Evolutionary conservation across 2,113 vertebrate species (phyloP).

Genomic region (Oreochromis tanganicae): DNA sequence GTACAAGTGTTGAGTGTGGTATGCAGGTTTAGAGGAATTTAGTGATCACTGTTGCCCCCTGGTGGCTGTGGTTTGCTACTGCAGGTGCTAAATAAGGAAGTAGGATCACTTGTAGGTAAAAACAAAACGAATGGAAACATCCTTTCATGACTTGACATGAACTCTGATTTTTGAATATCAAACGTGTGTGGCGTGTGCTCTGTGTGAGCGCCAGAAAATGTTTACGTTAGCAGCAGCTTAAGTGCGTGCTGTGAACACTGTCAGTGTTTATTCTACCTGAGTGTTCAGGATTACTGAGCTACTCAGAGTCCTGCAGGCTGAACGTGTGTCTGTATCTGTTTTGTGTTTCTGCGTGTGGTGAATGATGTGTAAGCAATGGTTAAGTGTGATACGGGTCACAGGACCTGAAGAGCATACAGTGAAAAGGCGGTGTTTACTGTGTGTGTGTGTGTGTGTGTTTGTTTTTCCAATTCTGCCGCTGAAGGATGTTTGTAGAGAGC

Average conservation of each 20-base stretch:
- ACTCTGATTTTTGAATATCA: neutral
- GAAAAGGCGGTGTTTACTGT: neutral
- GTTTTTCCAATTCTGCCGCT: neutral
- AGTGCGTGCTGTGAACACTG: neutral
- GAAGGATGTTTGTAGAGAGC: neutral
- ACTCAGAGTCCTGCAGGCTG: neutral
- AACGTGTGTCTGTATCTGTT: neutral
- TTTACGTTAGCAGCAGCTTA: neutral
- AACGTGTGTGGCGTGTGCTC: neutral
- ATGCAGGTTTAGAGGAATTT: neutral
- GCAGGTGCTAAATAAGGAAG: neutral
- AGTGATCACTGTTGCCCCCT: conserved; percentile 10
- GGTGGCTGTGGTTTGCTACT: neutral
- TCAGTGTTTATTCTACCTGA: neutral
- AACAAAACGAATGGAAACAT: neutral
- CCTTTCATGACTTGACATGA: neutral
- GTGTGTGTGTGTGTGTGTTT: neutral
- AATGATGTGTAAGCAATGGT: neutral
- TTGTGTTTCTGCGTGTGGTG: neutral
- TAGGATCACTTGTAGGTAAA: neutral
- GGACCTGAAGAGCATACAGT: neutral
- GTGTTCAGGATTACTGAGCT: neutral
- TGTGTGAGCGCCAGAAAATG: too few relatives aligned
- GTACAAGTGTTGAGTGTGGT: neutral
- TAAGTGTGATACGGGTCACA: neutral